Evolutionary conservation across 2,797 vertebrate species (phyloP).

Genomic region (Manis javanica): DNA sequence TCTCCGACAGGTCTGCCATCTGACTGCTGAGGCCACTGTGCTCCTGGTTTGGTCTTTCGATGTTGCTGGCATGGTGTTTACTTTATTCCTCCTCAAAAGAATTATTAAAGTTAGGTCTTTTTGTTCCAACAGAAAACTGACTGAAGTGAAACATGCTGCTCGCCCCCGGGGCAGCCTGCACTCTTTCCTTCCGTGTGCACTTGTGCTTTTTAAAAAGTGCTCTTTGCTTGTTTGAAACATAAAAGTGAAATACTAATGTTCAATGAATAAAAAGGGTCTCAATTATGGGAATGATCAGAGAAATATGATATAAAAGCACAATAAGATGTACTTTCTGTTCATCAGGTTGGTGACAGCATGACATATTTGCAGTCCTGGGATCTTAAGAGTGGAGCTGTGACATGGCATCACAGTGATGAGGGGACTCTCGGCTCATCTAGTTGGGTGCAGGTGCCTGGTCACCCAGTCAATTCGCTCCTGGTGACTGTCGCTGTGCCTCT

Average conservation of each 20-base stretch:
- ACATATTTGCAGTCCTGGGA: background rate
- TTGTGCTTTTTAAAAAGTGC: too few species aligned
- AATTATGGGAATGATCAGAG: background rate
- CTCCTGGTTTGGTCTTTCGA: conserved; percentile 19
- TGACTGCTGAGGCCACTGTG: too few species aligned
- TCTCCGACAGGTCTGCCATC: background rate
- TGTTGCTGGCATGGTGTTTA: background rate
- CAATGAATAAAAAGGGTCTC: background rate
- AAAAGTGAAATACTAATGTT: background rate
- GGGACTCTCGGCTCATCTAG: background rate
- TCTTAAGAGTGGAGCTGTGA: background rate
- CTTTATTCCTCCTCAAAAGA: background rate
- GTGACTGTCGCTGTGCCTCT: background rate
- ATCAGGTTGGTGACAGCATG: background rate
- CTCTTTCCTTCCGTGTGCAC: too few species aligned
- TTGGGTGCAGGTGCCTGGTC: background rate
- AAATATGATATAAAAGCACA: background rate
- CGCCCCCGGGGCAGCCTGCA: too few species aligned
- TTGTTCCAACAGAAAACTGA: background rate
- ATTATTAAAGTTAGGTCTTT: background rate
- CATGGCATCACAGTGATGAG: background rate
- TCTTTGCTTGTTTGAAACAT: too few species aligned
- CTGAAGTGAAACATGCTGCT: background rate
- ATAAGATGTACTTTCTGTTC: background rate
- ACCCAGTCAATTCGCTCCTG: background rate